Evolutionary conservation across 2,888 invertebrate genomes (phyloP), one percentile per base, ranked within the genome.

Genomic region (Xylota sylvarum): DNA sequence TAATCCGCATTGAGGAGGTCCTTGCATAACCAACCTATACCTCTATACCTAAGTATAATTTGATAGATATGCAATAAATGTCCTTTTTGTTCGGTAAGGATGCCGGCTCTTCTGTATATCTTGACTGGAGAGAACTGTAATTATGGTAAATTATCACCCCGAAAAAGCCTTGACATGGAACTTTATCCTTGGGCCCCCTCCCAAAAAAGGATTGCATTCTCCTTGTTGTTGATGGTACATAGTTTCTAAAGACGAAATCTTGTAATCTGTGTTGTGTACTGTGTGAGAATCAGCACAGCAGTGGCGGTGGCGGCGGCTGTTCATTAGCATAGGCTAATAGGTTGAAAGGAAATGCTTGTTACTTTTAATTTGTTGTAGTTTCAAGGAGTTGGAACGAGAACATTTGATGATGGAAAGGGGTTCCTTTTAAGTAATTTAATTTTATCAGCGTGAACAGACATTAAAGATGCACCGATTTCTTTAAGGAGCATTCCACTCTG

Each of bases 11-110:
- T 83, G 60, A 83, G 32, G 78, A 32, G 52, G 50, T 48, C 81
- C 64, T 72, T 62, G n/a, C 65, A 14, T 10, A 23, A 23, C 23
- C 23, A 23, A 37, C 32, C 23, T 77, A 67, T 72, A 78, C 70
- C 65, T 58, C 30, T 43, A 46, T 56, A 56, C 17, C 40, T 40
- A 70, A 9, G 35, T 76, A 78, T 60, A 52, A 83, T 83, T 83
- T 83, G 83, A 83, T 83, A 78, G 83, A 83, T 83, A 83, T 83
- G 78, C 78, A 83, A 83, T 83, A 83, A 83, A 83, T 67, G 83
- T 78, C 83, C 67, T 69, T 69, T 78, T 69, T 60, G 58, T 60
- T 69, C 17, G 23, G 23, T 3, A 23, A 23, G 23, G 23, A 23
- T 23, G 23, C 23, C 9, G 60, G 46, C 69, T 3, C 23, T 48